Conservation (phyloP, 2,888 invertebrate genomes). For the Chrysolina americana region DNA sequence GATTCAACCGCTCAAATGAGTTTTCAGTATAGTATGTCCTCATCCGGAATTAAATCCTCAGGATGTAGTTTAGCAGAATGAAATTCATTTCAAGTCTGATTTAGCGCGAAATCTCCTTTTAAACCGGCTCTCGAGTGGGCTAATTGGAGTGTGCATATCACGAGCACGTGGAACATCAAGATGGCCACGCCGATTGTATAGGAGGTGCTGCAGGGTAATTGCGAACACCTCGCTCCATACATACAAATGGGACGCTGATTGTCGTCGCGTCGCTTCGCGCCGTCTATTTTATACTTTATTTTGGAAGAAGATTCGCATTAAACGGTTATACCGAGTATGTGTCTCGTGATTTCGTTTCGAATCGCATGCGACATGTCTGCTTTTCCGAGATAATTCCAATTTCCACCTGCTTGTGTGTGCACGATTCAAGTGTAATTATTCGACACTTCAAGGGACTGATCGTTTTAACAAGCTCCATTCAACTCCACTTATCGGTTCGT, state of each 20-base stretch:
- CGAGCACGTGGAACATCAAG: conserved; percentile 60
- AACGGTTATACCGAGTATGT: conserved; percentile 37
- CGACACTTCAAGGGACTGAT: not conserved
- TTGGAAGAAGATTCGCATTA: conserved; percentile 46
- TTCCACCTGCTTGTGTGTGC: not conserved
- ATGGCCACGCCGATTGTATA: conserved; percentile 49
- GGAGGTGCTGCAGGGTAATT: conserved; percentile 58
- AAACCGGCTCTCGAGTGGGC: conserved; percentile 61
- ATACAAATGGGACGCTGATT: conserved; percentile 64
- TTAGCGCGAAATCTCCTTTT: conserved; percentile 61
- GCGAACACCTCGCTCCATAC: conserved; percentile 61
- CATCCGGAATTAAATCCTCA: conserved; percentile 45
- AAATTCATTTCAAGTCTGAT: conserved; percentile 62
- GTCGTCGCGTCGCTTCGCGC: conserved; percentile 42
- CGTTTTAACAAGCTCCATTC: not conserved
- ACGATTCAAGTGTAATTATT: not conserved
- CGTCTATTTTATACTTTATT: conserved; percentile 47
- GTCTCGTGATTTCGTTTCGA: conserved; percentile 16
- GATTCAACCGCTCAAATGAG: conserved; percentile 32
- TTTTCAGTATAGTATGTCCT: conserved; percentile 16
- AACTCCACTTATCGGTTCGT: not conserved
- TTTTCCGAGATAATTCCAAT: conserved; percentile 10
- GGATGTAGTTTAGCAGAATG: conserved; percentile 43
- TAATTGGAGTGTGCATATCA: conserved; percentile 62
- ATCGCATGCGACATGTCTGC: not conserved